Evolutionary conservation across 2,797 vertebrate genomes (phyloP).

Genomic region (Chelon auratus): DNA sequence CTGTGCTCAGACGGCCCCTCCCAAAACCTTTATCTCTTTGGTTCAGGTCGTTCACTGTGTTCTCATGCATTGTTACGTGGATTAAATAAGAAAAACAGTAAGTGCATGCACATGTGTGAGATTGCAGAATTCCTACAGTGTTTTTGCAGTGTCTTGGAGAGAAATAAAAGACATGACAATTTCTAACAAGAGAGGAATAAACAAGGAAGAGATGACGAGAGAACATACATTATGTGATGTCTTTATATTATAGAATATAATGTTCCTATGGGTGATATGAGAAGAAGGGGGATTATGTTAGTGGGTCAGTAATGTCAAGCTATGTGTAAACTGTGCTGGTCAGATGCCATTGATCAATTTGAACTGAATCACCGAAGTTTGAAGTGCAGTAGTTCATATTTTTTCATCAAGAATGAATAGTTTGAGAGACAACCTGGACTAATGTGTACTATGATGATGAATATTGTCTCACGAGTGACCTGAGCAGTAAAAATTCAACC

Average conservation of each 20-base stretch:
- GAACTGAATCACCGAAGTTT: neutral
- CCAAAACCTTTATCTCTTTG: constrained; percentile 69
- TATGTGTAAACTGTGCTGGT: constrained; percentile 18
- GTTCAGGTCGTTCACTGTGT: constrained; percentile 67
- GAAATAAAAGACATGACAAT: neutral
- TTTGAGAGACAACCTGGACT: neutral
- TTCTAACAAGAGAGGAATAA: neutral
- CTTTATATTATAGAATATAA: neutral
- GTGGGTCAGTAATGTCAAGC: constrained; percentile 44
- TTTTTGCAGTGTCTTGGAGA: constrained; percentile 20
- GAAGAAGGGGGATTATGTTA: constrained; percentile 8
- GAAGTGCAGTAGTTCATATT: constrained; percentile 8
- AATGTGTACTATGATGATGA: too few relatives aligned
- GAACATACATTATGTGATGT: neutral
- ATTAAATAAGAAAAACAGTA: constrained; percentile 23
- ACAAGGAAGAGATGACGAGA: neutral
- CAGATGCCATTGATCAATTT: constrained; percentile 13
- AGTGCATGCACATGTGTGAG: constrained; percentile 44
- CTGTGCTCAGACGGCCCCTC: constrained; percentile 56
- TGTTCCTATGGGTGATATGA: neutral
- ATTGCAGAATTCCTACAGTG: constrained; percentile 19
- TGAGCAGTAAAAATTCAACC: too few relatives aligned
- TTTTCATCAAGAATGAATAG: neutral
- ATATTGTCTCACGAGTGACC: too few relatives aligned
- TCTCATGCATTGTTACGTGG: constrained; percentile 66